These are phyloP conservation scores for Papilio aristodemus DNA, from an alignment of 1,140 invertebrate species.

Conservation along the genomic window DNA sequence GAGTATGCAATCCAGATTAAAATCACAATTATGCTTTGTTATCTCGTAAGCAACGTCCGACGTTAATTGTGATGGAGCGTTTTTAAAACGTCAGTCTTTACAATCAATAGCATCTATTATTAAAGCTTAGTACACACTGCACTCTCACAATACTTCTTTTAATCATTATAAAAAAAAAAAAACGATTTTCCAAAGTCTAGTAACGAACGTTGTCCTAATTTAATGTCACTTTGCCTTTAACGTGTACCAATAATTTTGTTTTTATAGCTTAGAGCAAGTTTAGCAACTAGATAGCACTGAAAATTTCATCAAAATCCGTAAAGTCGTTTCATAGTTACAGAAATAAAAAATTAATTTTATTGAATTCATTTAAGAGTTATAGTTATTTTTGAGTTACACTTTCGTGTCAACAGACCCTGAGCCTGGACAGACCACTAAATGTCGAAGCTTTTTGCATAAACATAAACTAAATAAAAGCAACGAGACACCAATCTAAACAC, in stretches of 20 bases:
- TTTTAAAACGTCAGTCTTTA: constrained; percentile 7
- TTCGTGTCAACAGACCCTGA: constrained; percentile 3
- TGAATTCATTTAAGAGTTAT: no score
- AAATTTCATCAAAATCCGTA: no score
- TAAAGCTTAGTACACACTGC: background rate
- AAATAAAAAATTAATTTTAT: no score
- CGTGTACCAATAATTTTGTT: no score
- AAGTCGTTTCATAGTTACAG: no score
- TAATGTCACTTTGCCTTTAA: no score
- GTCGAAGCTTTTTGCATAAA: constrained; percentile 12
- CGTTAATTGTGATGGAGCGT: constrained; percentile 7
- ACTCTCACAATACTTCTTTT: background rate
- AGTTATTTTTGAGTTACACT: background rate
- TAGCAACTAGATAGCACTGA: no score
- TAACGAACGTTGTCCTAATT: no score
- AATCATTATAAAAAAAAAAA: no score
- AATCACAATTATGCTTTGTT: constrained; percentile 20
- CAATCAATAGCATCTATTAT: background rate
- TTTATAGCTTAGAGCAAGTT: no score
- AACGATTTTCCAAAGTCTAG: no score
- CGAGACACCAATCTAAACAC: background rate
- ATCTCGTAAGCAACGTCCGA: constrained; percentile 1
- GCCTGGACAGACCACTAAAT: background rate
- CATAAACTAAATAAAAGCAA: constrained; percentile 14
- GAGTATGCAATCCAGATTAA: constrained; percentile 2